Base-by-base conservation (phyloP, 2,113 vertebrate genomes). In the Fregetta grallaria region DNA sequence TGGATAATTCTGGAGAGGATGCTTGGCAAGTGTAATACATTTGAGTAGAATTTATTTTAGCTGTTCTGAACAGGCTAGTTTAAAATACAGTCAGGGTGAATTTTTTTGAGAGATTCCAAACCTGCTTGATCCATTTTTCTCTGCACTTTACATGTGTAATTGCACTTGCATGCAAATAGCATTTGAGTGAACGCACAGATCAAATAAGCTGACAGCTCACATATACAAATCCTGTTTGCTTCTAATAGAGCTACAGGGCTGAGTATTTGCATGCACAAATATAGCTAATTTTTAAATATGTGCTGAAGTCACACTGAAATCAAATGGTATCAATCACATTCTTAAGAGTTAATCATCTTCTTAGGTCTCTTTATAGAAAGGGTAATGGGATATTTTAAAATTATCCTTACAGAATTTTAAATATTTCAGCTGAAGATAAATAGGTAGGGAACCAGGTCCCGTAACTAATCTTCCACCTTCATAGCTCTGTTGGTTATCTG, bases 121-220 rank as follows among this genome's bases (percentile, higher is more conserved):
- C 72, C 73, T 75, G 80, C 65, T 72, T 44, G 65, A 77, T 96
- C 50, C 47, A 78, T 89, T 91, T 95, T 84, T 76, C 72, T 63
- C 50, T 81, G 55, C 38, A 27, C 19, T 96, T 92, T 53, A 36
- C 83, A 62, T 23, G 45, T 80, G 50, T 92, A 88, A 91, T 88
- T 81, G 76, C 86, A 52, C 55, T 88, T 71, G 76, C 72, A 77
- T 61, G 50, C 79, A 90, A 94, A 86, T 63, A 90, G 67, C 34
- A 14, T 77, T 88, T 84, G 89, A 94, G 72, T 92, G 92, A 96
- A 88, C 56, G 80, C 76, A 81, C 86, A 63, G 91, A 74, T 92
- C 83, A 94, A 58, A 77, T 63, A 67, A 95, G 21, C 68, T 94
- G 95, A 88, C 95, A 96, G 80, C 91, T 96, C 93, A 45, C 93